Evolutionary conservation across 2,888 invertebrate genomes (phyloP), one percentile per base, ranked within the genome.

Genomic region (Hypsopygia costalis): DNA sequence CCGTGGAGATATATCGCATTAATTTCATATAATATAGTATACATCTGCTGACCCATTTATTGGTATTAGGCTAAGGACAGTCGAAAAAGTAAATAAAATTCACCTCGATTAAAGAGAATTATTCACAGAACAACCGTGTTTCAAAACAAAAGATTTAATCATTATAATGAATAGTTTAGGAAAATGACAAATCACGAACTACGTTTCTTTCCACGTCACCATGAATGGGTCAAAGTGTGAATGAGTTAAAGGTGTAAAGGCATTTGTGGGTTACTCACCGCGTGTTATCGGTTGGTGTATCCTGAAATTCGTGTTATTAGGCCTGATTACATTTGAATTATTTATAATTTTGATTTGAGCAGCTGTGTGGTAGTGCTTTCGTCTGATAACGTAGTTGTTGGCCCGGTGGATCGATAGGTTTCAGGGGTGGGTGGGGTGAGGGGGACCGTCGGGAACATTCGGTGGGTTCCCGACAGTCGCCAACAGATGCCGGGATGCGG

Each of bases 361-460:
- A 62, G 47, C 42, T 51, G 60, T 69, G 66, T 72, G 65, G 65
- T 73, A 67, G 69, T 70, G 70, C 55, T 75, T 64, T 67, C 62
- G 60, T 69, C 63, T 66, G 77, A 68, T 76, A 66, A 72, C 76
- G 77, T 79, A 73, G 73, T 75, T 78, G 80, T 70, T 75, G 62
- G 69, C 67, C 71, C 58, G 50, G 55, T 49, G 58, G 78, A 86
- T 87, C 86, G 81, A 86, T 87, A 87, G 71, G 64, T 62, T 64
- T 64, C 65, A 45, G 59, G 59, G 62, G 63, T 49, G 45, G 43
- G 51, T 45, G 46, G 47, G 51, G 54, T 32, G 45, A 39, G 46
- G 56, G 55, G 54, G 58, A 56, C 46, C 40, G 53, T 44, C 50
- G 56, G 65, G 67, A 60, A 51, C 47, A 50, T 52, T 50, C 45